Evolutionary conservation across 1,140 invertebrate genomes (phyloP).

Genomic region (Anastrepha obliqua): DNA sequence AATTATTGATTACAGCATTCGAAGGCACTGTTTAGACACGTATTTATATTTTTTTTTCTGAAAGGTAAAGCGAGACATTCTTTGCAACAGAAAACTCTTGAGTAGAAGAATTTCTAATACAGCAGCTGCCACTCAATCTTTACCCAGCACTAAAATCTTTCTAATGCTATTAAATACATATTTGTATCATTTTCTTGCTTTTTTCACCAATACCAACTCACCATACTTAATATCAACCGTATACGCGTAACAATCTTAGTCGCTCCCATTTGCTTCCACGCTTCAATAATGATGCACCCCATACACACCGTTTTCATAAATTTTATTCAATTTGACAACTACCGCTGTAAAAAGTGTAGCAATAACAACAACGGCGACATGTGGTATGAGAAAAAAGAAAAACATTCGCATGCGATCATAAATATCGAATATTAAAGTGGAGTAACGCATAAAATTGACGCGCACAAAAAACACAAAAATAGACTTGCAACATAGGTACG

Average conservation of each 20-base stretch:
- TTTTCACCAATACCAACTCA: neutral
- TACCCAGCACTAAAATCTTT: neutral
- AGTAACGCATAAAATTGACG: constrained; percentile 45
- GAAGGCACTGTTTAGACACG: neutral
- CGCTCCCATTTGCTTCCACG: constrained; percentile 31
- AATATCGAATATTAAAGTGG: constrained; percentile 50
- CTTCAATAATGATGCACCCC: constrained; percentile 24
- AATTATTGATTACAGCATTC: neutral
- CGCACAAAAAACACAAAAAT: neutral
- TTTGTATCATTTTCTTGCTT: neutral
- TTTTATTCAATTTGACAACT: constrained; percentile 53
- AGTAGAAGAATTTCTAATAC: constrained; percentile 20
- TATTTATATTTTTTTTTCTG: neutral
- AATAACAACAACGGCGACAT: neutral
- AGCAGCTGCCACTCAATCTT: constrained; percentile 44
- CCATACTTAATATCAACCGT: neutral
- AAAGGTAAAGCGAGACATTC: neutral
- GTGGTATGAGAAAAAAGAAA: neutral
- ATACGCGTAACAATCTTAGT: neutral
- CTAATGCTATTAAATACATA: neutral
- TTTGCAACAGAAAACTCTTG: neutral
- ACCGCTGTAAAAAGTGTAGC: neutral
- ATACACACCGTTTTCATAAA: constrained; percentile 16
- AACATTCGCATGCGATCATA: constrained; percentile 3
- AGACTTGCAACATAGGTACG: constrained; percentile 8